Evolutionary conservation across 1,140 invertebrate genomes (phyloP), one percentile per base, ranked within the genome.

Genomic region (Eumeta japonica): DNA sequence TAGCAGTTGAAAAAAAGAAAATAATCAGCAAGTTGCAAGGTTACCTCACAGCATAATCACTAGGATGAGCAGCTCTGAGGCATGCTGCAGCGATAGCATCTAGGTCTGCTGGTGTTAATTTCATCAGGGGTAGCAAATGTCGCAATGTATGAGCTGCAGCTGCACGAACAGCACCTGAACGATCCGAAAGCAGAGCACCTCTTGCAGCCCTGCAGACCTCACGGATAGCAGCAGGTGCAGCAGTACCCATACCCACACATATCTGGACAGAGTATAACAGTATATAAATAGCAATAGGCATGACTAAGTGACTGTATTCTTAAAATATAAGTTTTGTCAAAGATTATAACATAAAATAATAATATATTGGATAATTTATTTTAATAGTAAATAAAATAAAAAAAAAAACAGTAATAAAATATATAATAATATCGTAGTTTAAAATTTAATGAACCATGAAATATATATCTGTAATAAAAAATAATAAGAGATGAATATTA

Each of bases 211-310:
- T 56, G 1, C 57, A 73, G 27, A 68, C 62, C 15, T 70, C 68
- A 3, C 66, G 59, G 7, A 71, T 34, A 0, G 63, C 57, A 5
- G 49, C 49, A 1, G 60, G 60, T 0, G 65, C 65, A 1, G 68
- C 68, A n/a, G 61, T 58, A 10, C 68, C 68, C 66, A 73, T 70
- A 10, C 68, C 68, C 15, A 71, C 53, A 35, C 68, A 70, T 13
- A 73, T 73, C 68, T 73, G 2, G 14, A 34, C 16, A 9, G 20
- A 19, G 17, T 35, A 35, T 3, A 5, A 10, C 11, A 16, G 10
- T 4, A 14, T 32, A 3, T 16, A 16, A n/a, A n/a, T n/a, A n/a
- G n/a, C n/a, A 3, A n/a, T 0, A 10, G 15, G 20, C 24, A 37
- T 28, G 35, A 37, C 35, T 17, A 20, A 37, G 17, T 29, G 28